phyloP scores from a whole-genome alignment of 2,888 invertebrate genomes.

The Erynnis tages region DNA sequence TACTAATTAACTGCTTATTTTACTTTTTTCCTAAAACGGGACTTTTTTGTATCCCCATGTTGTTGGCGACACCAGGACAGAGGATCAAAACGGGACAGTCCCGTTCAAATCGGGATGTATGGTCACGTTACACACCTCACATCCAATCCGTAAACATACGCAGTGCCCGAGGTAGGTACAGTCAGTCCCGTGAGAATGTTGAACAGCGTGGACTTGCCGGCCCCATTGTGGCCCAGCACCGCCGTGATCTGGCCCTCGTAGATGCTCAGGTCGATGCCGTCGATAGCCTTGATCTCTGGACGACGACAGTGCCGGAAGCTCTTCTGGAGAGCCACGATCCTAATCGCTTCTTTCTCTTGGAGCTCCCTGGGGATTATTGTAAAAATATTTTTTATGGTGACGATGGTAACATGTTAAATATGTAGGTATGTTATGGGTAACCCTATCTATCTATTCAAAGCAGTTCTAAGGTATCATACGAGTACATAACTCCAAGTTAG shows the following conservation, averaged over 20 bases:
- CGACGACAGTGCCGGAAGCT: conserved; percentile 86
- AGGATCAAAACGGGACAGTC: too few species aligned
- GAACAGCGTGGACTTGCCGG: conserved; percentile 93
- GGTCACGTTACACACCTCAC: conserved; percentile 84
- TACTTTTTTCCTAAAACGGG: too few species aligned
- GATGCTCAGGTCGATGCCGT: conserved; percentile 89
- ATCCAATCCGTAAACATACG: conserved; percentile 88
- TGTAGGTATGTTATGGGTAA: too few species aligned
- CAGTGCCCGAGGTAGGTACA: conserved; percentile 86
- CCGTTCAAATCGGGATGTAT: too few species aligned
- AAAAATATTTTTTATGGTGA: neutral
- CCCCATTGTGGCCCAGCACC: conserved; percentile 92
- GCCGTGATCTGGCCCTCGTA: conserved; percentile 94
- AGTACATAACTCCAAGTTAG: too few species aligned
- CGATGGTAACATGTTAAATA: too few species aligned
- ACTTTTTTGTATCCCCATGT: too few species aligned
- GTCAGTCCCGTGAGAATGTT: conserved; percentile 93
- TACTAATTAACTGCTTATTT: too few species aligned
- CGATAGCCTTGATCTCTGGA: conserved; percentile 87
- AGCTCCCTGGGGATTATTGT: conserved; percentile 76
- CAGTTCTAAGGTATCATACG: too few species aligned
- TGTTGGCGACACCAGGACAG: too few species aligned
- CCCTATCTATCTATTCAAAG: too few species aligned
- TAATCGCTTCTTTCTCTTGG: conserved; percentile 87
- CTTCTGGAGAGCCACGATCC: conserved; percentile 87